Base-by-base conservation (phyloP, 2,888 invertebrate species). In the Synanthedon vespiformis region DNA sequence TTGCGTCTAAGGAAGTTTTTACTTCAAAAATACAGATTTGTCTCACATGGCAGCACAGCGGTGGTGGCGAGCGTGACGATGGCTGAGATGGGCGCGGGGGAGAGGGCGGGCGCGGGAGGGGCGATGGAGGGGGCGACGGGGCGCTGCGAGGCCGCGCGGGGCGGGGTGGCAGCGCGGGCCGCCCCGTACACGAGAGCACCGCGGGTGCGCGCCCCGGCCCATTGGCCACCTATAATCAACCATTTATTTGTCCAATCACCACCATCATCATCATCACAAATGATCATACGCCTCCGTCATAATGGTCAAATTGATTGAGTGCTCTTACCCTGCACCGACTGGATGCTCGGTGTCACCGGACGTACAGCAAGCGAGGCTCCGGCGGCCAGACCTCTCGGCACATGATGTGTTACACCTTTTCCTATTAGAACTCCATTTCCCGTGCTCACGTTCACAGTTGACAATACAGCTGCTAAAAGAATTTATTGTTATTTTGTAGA, bases 311-410 rank as follows among this genome's bases (percentile, higher is more conserved):
- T n/a, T 16, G 16, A 16, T 16, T 16, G 2, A 16, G 16, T 1
- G 2, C 34, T 34, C 48, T 54, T 59, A 73, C 74, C 67, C 64
- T 72, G 74, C 52, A 64, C 63, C 40, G 66, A 63, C 14, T 13
- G 48, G 8, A 22, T 48, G 49, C 66, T 68, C 48, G 73, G 73
- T 54, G 76, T 89, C 4, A 92, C 90, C 53, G 93, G 89, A 0
- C 93, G 91, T 6, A 92, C 91, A 11, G 93, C 91, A 16, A 94
- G 89, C 58, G 92, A 93, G 0, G 93, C 93, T 2, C 93, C 93
- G 11, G 93, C 93, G 0, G 93, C 93, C 13, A 93, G 90, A 1
- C 93, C 93, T 54, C 90, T 70, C 0, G 84, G 83, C 40, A 86
- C 88, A 57, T 87, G 86, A 55, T 83, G 85, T 1, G 80, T 75